A percentile compares a stretch with the other conserved stretches of the same genome.
phyloP scores from a whole-genome alignment of 2,797 vertebrate species.

The Sarcoramphus papa region DNA sequence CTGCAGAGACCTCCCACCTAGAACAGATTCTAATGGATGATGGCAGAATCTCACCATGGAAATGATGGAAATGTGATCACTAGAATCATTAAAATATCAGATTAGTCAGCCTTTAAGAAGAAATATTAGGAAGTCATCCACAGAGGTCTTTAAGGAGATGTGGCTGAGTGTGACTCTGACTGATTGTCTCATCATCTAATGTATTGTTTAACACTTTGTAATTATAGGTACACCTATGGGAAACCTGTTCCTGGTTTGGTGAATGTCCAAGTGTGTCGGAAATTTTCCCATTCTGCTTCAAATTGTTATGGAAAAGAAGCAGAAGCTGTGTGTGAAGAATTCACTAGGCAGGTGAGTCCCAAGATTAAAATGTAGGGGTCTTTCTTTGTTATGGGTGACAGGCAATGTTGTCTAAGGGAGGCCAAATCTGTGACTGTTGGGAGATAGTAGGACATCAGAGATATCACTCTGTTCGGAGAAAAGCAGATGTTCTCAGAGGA shows the following conservation, averaged over 20 bases:
- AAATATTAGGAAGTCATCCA: background rate
- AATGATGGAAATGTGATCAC: background rate
- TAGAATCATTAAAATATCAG: background rate
- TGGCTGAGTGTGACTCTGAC: background rate
- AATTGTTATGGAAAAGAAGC: constrained; percentile 19
- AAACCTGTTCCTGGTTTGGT: constrained; percentile 58
- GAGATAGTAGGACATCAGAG: background rate
- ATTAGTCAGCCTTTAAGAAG: background rate
- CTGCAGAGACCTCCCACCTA: background rate
- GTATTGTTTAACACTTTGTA: background rate
- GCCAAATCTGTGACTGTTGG: background rate
- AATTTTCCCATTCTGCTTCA: constrained; percentile 30
- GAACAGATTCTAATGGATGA: background rate
- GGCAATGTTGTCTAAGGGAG: background rate
- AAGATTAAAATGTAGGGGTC: background rate
- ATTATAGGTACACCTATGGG: constrained; percentile 62
- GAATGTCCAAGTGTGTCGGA: constrained; percentile 48
- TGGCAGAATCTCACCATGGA: background rate
- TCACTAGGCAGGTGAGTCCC: constrained; percentile 28
- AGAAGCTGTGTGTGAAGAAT: constrained; percentile 58
- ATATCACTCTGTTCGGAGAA: background rate
- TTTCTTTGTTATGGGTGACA: background rate
- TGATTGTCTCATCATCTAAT: background rate
- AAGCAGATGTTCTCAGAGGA: background rate
- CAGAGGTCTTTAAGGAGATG: background rate